Conservation (phyloP, 1,140 invertebrate genomes). For the Cotesia chilonis region DNA sequence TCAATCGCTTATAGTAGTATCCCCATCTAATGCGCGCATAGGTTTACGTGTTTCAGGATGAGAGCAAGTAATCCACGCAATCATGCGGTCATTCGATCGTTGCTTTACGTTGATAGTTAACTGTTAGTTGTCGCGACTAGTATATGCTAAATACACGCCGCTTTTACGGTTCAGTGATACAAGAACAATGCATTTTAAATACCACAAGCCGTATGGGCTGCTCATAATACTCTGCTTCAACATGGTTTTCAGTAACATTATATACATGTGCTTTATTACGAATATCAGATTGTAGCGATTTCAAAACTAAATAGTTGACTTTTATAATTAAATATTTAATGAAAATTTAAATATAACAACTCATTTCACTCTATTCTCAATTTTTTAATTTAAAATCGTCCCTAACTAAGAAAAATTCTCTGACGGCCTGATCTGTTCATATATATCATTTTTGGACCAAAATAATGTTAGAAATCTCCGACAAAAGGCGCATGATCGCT, state of each 20-base stretch:
- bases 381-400: too few relatives aligned
- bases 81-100: slow-evolving; percentile 21
- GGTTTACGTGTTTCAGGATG: slow-evolving; percentile 23
- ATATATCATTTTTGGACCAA: too few relatives aligned
- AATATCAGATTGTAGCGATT: too few relatives aligned
- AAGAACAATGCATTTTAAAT: slow-evolving; percentile 13
- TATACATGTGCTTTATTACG: background rate
- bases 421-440: too few relatives aligned
- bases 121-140: slow-evolving; percentile 15
- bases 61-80: slow-evolving; percentile 15
- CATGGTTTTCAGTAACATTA: too few relatives aligned
- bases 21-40: slow-evolving; percentile 3
- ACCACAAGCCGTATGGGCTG: background rate
- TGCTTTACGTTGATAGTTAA: slow-evolving; percentile 21
- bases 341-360: too few relatives aligned
- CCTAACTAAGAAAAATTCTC: too few relatives aligned
- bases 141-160: slow-evolving; percentile 5
- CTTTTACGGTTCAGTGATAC: slow-evolving; percentile 19
- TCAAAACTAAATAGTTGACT: too few relatives aligned
- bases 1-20: slow-evolving; percentile 19
- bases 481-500: too few relatives aligned
- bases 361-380: too few relatives aligned
- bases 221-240: background rate
- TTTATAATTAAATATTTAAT: too few relatives aligned
- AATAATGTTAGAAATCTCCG: too few relatives aligned